Base-by-base conservation (phyloP, 2,797 vertebrate species). In the Odontamblyopus lacepedii region DNA sequence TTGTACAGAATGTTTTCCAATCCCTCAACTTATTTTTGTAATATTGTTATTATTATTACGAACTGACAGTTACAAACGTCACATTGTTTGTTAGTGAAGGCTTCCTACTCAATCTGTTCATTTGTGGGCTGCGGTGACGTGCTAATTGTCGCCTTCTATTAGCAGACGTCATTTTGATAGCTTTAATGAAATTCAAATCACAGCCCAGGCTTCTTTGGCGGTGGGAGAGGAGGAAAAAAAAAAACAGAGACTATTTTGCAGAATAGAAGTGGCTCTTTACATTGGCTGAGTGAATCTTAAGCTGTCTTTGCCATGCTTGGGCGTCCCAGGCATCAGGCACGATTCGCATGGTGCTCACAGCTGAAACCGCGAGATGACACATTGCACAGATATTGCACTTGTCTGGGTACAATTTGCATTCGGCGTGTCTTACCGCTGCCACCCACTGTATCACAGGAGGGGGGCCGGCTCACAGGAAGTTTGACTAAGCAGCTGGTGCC, bases 401-500 rank as follows among this genome's bases (percentile, higher is more conserved):
- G 76, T 81, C 80, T 81, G 70, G 18, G 73, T 80, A 86, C 61
- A 78, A 80, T 90, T 88, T 85, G 82, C 81, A 88, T 85, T 77
- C 76, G 61, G 13, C 27, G 63, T 79, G 74, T 84, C 85, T 88
- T 82, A 71, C 86, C 87, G 73, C 83, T 79, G 81, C 84, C 85
- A 85, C 81, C 81, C 79, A 71, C 81, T 74, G 81, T 66, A 81
- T 69, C 66, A 32, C 66, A 67, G 75, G 73, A 83, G 85, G 73
- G 80, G 61, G 65, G 83, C 79, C 63, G 72, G 44, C 44, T 48
- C 44, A 48, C 44, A 13, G 44, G 44, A 48, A 86, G 89, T 83
- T 83, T 90, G 82, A 85, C 79, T 71, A 84, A 89, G 91, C 95
- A 97, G 94, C 94, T 96, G 94, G 92, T 88, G 88, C 91, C 95